Evolutionary conservation across 2,797 vertebrate genomes (phyloP), one percentile per base, ranked within the genome.

Genomic region (Etheostoma perlongum): DNA sequence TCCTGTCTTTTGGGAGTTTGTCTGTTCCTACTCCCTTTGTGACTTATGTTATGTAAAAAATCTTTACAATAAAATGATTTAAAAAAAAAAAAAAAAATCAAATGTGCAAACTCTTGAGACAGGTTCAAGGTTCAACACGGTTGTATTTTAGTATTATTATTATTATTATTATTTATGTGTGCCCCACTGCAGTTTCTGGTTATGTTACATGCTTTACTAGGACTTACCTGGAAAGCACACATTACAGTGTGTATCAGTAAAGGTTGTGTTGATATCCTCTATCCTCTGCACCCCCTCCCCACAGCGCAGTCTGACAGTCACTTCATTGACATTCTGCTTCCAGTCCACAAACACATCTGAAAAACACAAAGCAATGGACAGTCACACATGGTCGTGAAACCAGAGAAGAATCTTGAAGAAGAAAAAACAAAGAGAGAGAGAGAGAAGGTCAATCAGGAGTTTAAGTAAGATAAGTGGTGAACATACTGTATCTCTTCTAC

Each of bases 241-340:
- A 40, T 96, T 87, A 76, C 98, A 99, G 89, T 96, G 94, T 0
- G 96, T 97, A 79, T 99, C 97, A 0, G 96, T 97, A 88, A 99
- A 99, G 60, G 92, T 93, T 13, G 95, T 87, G 60, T 81, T 84
- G 53, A 99, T 92, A n/a, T 99, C 97, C 68, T 98, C 97, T 19
- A 91, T 83, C 71, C 94, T 96, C 64, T 96, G 84, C 19, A 95
- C 91, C 7, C 93, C 94, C 0, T 94, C 93, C 74, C 97, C 97
- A 79, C 96, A 94, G 62, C 95, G 96, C 76, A 99, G 94, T 74
- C 96, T 96, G 51, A 99, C 96, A 0, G 97, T 97, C 76, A 99
- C 96, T 81, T 99, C 97, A 1, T 96, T 96, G 0, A 96, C 95
- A 19, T 96, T 99, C 94, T 99, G 98, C 89, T 96, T 98, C 98